Conservation (phyloP, 1,140 invertebrate genomes). For the Drosophila willistoni region DNA sequence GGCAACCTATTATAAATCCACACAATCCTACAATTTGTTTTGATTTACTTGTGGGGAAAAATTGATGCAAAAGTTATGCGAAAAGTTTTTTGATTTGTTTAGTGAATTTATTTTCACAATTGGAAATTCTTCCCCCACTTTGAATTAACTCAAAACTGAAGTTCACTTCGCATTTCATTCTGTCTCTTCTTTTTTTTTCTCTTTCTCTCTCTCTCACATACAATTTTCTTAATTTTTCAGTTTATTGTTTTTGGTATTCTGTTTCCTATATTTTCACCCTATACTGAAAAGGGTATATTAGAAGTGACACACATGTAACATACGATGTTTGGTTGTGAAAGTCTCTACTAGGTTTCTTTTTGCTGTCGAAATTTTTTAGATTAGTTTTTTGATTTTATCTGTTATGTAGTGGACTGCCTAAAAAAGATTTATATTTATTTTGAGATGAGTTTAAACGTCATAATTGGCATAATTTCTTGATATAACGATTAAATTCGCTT, state of each 20-base stretch:
- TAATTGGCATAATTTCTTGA: too few relatives aligned
- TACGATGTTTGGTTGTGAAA: too few relatives aligned
- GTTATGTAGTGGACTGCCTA: too few relatives aligned
- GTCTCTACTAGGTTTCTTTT: too few relatives aligned
- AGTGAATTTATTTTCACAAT: constrained; percentile 73
- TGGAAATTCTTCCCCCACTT: constrained; percentile 42
- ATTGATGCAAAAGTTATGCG: constrained; percentile 78
- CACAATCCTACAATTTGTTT: constrained; percentile 59
- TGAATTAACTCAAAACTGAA: constrained; percentile 74
- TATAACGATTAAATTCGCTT: too few relatives aligned
- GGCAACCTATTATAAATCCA: constrained; percentile 50
- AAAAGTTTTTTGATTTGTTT: constrained; percentile 81
- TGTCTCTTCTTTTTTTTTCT: constrained; percentile 39
- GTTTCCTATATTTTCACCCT: constrained; percentile 29
- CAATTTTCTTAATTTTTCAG: constrained; percentile 30
- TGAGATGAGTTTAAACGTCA: too few relatives aligned
- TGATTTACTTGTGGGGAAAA: constrained; percentile 50
- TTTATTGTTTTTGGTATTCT: constrained; percentile 42
- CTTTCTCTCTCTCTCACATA: constrained; percentile 39
- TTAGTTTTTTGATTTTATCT: too few relatives aligned
- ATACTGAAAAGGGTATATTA: neutral
- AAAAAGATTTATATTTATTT: too few relatives aligned
- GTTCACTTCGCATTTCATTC: constrained; percentile 27
- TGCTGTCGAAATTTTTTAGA: too few relatives aligned
- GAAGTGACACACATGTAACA: too few relatives aligned